A percentile compares a stretch with the other conserved stretches of the same genome.
These are phyloP conservation scores for Megamerina dolium DNA, from an alignment of 2,888 invertebrate species.

Conservation along the genomic window DNA sequence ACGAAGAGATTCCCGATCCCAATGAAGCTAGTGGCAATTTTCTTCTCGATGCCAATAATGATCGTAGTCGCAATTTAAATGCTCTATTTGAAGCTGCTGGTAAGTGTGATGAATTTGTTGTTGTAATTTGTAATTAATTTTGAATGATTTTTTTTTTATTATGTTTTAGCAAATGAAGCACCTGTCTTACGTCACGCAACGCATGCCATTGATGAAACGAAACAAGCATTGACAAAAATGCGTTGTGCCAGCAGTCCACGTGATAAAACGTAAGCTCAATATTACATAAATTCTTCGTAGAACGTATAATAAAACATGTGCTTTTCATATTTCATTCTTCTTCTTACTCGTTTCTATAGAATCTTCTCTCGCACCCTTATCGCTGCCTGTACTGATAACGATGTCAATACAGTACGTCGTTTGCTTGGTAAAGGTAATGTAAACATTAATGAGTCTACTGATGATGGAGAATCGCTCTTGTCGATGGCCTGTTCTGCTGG, in stretches of 20 bases:
- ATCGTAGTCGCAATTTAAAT: slow-evolving; percentile 61
- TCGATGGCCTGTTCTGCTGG: slow-evolving; percentile 96
- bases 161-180: slow-evolving; percentile 41
- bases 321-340: background rate
- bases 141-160: slow-evolving; percentile 3
- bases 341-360: slow-evolving; percentile 24
- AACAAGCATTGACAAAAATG: slow-evolving; percentile 93
- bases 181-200: slow-evolving; percentile 52
- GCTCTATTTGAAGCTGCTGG: slow-evolving; percentile 88
- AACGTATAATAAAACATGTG: background rate
- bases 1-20: slow-evolving; percentile 42
- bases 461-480: slow-evolving; percentile 93
- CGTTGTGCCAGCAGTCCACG: slow-evolving; percentile 76
- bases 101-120: slow-evolving; percentile 21
- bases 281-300: background rate
- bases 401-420: slow-evolving; percentile 87
- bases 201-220: slow-evolving; percentile 94
- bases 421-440: slow-evolving; percentile 83
- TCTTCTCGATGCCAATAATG: slow-evolving; percentile 51
- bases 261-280: slow-evolving; percentile 53
- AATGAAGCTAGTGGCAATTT: slow-evolving; percentile 43
- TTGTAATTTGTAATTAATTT: background rate
- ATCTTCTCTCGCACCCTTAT: slow-evolving; percentile 67
- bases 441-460: slow-evolving; percentile 92
- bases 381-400: slow-evolving; percentile 91